A percentile compares a stretch with the other conserved stretches of the same genome.
Conservation (phyloP, 2,888 invertebrate genomes). For the Willowsia nigromaculata region DNA sequence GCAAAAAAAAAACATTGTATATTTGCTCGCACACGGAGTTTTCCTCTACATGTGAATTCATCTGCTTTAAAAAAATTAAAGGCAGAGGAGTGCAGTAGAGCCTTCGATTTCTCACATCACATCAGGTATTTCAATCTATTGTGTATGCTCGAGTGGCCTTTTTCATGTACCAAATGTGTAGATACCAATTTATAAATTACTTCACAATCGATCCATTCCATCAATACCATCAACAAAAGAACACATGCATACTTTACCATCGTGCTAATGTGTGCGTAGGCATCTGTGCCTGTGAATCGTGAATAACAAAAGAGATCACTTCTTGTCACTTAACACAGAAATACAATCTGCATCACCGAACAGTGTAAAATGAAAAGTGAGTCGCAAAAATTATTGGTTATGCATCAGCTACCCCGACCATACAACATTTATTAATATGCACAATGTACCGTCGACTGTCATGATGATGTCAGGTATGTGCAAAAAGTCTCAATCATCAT, state of each 20-base stretch:
- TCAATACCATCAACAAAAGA: not conserved
- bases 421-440: constrained; percentile 36
- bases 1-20: not conserved
- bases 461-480: constrained; percentile 51
- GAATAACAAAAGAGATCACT: constrained; percentile 14
- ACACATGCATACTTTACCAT: not conserved
- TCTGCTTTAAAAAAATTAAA: not conserved
- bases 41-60: not conserved
- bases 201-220: constrained; percentile 49
- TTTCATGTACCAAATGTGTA: constrained; percentile 25
- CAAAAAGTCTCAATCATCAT: constrained; percentile 59
- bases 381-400: constrained; percentile 27
- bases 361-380: constrained; percentile 8
- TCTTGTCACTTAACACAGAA: constrained; percentile 7
- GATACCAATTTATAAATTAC: constrained; percentile 43
- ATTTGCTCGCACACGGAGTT: not conserved
- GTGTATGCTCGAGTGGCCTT: constrained; percentile 36
- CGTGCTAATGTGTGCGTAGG: not conserved
- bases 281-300: not conserved
- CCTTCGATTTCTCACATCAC: constrained; percentile 38
- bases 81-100: not conserved
- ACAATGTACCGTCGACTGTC: constrained; percentile 29
- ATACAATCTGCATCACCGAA: not conserved
- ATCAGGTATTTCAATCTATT: constrained; percentile 7
- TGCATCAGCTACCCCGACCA: constrained; percentile 5